Evolutionary conservation across 2,888 invertebrate genomes (phyloP), one percentile per base, ranked within the genome.

Genomic region (Caenorhabditis doughertyi): DNA sequence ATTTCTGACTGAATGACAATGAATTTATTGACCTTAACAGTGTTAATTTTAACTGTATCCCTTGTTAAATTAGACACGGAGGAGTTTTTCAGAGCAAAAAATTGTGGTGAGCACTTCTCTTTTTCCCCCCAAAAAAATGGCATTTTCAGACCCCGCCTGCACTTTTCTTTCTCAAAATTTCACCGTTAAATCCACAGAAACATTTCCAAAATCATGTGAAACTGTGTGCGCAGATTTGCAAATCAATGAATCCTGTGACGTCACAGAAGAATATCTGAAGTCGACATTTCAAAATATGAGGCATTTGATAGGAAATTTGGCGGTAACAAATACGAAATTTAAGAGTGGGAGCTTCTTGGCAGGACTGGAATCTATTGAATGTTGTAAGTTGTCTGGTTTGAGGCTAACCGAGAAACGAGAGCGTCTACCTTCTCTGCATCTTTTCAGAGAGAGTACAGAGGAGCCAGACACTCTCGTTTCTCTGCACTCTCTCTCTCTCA

Each of bases 271-370:
- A 5, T 25, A 60, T 13, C n/a, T 60, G 27, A 13, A 8, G 16
- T 13, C 16, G 1, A 16, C 23, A 3, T 60, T 60, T 32, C n/a
- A 42, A 42, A 60, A 60, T 42, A 42, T 60, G 60, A 60, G 42
- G 25, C 39, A 42, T 16, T 16, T 60, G 4, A 60, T 60, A 18
- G 60, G 60, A 60, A 25, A n/a, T 7, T 23, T 60, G 23, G 23
- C 18, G 5, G 42, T 60, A 3, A 25, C 3, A 3, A 4, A 42
- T 2, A 60, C 60, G 16, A 25, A 42, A 9, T 60, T 16, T 13
- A 42, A 5, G 8, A 42, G 42, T 11, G 60, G 60, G 7, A 60
- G 21, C 1, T 60, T 60, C 11, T 18, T 60, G 16, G 60, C 39
- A 13, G 42, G 60, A 16, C 27, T 60, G 16, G 42, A 60, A 47